Percentiles rank a stretch among this genome's conserved stretches.
Conservation (phyloP, 2,888 invertebrate genomes). For the Thumatha senex region DNA sequence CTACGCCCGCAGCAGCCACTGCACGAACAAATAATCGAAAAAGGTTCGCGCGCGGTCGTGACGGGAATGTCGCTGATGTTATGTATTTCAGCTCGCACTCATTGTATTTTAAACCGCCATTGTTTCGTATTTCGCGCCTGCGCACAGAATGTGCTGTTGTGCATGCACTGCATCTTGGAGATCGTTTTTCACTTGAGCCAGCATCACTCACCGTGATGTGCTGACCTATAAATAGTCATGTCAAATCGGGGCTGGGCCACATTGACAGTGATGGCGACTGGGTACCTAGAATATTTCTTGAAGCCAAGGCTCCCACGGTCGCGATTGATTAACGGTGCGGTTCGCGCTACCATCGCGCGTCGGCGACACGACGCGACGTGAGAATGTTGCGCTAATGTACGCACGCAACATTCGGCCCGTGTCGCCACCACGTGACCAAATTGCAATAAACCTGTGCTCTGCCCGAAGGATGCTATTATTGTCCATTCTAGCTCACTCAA, state of each 20-base stretch:
- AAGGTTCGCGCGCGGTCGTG: constrained; percentile 76
- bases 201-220: constrained; percentile 46
- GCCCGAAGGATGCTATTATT: constrained; percentile 6
- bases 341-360: constrained; percentile 46
- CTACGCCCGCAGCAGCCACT: constrained; percentile 34
- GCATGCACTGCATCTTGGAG: constrained; percentile 30
- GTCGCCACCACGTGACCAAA: constrained; percentile 58
- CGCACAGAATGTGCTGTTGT: constrained; percentile 47
- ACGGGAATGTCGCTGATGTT: constrained; percentile 75
- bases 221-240: constrained; percentile 43
- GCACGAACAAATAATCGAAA: constrained; percentile 74
- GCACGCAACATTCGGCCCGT: constrained; percentile 52
- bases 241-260: constrained; percentile 1
- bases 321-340: constrained; percentile 66
- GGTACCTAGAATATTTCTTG: neutral
- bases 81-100: constrained; percentile 74
- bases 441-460: constrained; percentile 38
- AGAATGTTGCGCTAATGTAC: constrained; percentile 55
- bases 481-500: neutral
- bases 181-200: constrained; percentile 34
- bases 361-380: constrained; percentile 49
- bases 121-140: constrained; percentile 79
- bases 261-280: constrained; percentile 1
- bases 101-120: constrained; percentile 81
- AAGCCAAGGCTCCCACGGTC: constrained; percentile 55